Evolutionary conservation across 2,113 vertebrate species (phyloP).

Genomic region (Donacobius atricapilla): DNA sequence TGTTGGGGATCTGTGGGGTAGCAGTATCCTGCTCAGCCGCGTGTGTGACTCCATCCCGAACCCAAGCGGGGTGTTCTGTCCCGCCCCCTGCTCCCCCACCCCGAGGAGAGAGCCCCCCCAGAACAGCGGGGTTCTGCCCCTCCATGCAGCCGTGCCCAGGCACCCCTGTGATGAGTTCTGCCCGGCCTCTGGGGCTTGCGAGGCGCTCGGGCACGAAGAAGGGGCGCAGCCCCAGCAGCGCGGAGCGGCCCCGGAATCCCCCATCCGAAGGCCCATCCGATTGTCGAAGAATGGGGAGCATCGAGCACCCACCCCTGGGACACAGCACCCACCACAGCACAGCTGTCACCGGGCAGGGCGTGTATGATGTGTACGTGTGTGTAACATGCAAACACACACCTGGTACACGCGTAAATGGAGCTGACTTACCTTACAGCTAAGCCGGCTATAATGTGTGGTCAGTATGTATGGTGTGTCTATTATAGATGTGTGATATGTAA

Average conservation of each 20-base stretch:
- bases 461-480: fast-evolving
- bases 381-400: not conserved
- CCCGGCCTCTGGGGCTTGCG: not conserved
- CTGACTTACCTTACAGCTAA: not conserved
- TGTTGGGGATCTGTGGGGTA: not conserved
- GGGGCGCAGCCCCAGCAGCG: not conserved
- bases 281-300: not conserved
- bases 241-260: no score
- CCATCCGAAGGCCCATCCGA: not conserved
- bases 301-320: not conserved
- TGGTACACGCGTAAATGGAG: not conserved
- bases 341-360: not conserved
- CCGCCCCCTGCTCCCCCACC: not conserved
- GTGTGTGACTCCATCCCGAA: no score
- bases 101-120: not conserved
- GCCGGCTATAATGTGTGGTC: fast-evolving
- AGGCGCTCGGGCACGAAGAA: not conserved
- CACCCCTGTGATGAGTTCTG: not conserved
- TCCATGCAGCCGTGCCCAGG: not conserved
- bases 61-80: not conserved
- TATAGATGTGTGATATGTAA: no score
- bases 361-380: not conserved
- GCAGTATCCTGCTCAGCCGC: no score
- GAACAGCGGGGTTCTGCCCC: not conserved
- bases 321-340: not conserved